These are phyloP conservation scores for Dendroctonus valens DNA, from an alignment of 1,140 invertebrate species.

Conservation along the genomic window DNA sequence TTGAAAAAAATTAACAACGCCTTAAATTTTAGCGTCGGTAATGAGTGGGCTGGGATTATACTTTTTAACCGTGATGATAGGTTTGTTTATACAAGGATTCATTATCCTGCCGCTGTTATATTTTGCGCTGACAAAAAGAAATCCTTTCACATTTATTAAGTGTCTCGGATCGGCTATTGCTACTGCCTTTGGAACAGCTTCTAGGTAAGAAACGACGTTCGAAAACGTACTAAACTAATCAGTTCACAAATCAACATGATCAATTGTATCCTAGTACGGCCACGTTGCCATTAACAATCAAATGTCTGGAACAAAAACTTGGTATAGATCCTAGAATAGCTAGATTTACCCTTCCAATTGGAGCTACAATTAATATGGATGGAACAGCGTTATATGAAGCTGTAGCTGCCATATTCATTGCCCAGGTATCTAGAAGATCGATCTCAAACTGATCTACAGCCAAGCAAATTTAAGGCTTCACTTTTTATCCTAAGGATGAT, in stretches of 20 bases:
- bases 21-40: constrained; percentile 48
- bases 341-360: constrained; percentile 83
- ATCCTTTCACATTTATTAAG: constrained; percentile 66
- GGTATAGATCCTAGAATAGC: constrained; percentile 72
- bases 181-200: constrained; percentile 78
- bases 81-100: constrained; percentile 78
- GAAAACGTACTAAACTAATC: no score
- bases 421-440: constrained; percentile 58
- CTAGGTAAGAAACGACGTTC: constrained; percentile 49
- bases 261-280: constrained; percentile 58
- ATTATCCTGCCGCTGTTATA: constrained; percentile 70
- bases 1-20: background rate
- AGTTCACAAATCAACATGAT: no score
- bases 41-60: constrained; percentile 79
- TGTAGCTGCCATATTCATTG: constrained; percentile 81
- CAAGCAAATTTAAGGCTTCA: background rate
- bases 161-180: constrained; percentile 73
- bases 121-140: constrained; percentile 62
- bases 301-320: constrained; percentile 77
- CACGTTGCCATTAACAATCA: constrained; percentile 71
- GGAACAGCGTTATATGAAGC: constrained; percentile 84
- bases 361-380: constrained; percentile 85
- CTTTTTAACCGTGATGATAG: constrained; percentile 74
- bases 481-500: background rate
- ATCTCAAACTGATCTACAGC: background rate